Evolutionary conservation across 2,797 vertebrate species (phyloP), one percentile per base, ranked within the genome.

Genomic region (Poecilia picta): DNA sequence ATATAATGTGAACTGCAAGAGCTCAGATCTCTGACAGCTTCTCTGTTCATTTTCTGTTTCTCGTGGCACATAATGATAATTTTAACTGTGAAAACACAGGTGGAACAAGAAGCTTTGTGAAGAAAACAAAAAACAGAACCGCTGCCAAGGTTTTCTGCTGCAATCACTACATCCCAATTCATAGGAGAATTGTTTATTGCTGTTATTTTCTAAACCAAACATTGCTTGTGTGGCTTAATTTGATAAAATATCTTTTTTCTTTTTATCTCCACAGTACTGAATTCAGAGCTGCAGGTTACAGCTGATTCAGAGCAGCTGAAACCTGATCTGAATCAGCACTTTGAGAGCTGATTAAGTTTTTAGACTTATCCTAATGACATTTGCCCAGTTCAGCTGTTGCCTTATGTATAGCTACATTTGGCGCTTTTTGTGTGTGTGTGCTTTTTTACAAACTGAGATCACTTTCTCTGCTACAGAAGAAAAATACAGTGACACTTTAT

Each of bases 1-100:
- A 87, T 47, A 2, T 51, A 18, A 20, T 23, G 49, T 51, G 20
- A 8, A 23, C 18, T 76, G 77, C 64, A 68, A 87, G 49, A 51
- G 8, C 68, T 51, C 74, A 51, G 16, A 76, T 25, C 46, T 76
- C 49, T 66, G 57, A 62, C 31, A 41, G 25, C n/a, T 39, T 53
- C 36, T 28, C 10, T 28, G 55, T 15, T 59, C 25, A 31, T 12
- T 31, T 31, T 80, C 36, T 18, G 5, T 36, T 25, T 16, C 45
- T 39, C 45, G 28, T 7, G 31, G 59, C 12, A 28, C 10, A 59
- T 4, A 15, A 28, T 5, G 15, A 8, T 15, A 5, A n/a, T 31
- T 33, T 33, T 62, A 33, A 16, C 12, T 16, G 59, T 1, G 59
- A 18, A 64, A 36, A 33, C 59, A 33, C 31, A 64, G 59, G 6